Evolutionary conservation across 2,888 invertebrate species (phyloP).

Genomic region (Drosophila greeni): DNA sequence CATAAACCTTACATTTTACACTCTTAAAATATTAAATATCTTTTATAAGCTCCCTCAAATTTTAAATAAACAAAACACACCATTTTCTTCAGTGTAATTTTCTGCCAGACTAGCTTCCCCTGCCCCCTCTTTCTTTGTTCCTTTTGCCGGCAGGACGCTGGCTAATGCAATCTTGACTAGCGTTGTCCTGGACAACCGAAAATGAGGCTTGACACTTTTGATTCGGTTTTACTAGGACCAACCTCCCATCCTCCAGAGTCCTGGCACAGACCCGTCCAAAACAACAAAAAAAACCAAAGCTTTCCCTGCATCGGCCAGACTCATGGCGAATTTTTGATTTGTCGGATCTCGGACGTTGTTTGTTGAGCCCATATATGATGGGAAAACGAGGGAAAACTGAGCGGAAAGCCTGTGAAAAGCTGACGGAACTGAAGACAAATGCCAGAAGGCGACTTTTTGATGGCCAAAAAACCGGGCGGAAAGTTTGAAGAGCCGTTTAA

Average conservation of each 20-base stretch:
- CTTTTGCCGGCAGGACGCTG: slow-evolving; percentile 15
- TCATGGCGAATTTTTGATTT: slow-evolving; percentile 60
- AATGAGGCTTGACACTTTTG: slow-evolving; percentile 73
- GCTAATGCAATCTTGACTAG: slow-evolving; percentile 72
- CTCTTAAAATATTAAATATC: background rate
- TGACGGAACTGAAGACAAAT: slow-evolving; percentile 34
- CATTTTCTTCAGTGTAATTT: slow-evolving; percentile 1
- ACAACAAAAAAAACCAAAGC: slow-evolving; percentile 3
- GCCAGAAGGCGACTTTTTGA: slow-evolving; percentile 43
- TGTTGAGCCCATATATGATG: slow-evolving; percentile 39
- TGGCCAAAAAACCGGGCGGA: slow-evolving; percentile 15
- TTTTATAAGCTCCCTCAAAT: no score
- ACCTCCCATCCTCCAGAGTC: background rate
- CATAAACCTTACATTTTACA: background rate
- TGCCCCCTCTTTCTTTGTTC: background rate
- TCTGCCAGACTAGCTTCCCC: background rate
- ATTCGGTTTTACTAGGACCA: slow-evolving; percentile 58
- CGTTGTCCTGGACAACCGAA: slow-evolving; percentile 54
- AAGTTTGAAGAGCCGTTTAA: background rate
- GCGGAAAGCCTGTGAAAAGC: slow-evolving; percentile 8
- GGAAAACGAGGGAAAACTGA: background rate
- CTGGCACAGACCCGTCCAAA: background rate
- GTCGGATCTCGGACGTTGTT: slow-evolving; percentile 45
- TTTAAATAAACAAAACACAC: background rate
- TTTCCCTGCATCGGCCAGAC: slow-evolving; percentile 7